phyloP scores from a whole-genome alignment of 2,113 vertebrate species.

The Microtus richardsoni region DNA sequence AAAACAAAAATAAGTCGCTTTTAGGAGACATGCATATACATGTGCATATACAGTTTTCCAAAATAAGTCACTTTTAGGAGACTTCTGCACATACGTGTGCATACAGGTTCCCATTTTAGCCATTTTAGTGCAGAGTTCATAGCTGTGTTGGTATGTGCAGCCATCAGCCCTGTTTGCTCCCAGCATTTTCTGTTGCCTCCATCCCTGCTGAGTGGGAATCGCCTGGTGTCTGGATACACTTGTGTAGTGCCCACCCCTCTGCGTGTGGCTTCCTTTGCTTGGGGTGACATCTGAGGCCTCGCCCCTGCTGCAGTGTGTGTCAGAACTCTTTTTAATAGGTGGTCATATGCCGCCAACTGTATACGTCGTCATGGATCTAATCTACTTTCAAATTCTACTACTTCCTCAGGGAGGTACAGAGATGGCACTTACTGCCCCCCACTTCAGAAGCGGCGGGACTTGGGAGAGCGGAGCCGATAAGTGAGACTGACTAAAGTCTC shows the following conservation, averaged over 20 bases:
- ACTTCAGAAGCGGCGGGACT: background rate
- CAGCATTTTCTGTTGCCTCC: background rate
- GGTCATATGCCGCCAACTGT: background rate
- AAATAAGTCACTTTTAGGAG: too few relatives aligned
- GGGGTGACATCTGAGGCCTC: background rate
- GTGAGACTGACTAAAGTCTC: background rate
- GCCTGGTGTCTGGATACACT: background rate
- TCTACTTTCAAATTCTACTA: background rate
- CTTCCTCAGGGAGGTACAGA: background rate
- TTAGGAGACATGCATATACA: too few relatives aligned
- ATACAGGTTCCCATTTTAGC: background rate
- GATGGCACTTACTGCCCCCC: background rate
- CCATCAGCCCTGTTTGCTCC: background rate
- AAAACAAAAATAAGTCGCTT: background rate
- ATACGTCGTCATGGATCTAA: background rate
- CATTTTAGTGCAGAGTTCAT: background rate
- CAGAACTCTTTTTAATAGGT: background rate
- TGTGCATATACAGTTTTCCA: background rate
- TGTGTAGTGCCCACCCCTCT: background rate
- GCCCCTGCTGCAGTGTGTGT: background rate
- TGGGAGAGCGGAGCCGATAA: background rate
- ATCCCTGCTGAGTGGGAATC: too few relatives aligned
- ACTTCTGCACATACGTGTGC: too few relatives aligned
- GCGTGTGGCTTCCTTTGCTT: background rate
- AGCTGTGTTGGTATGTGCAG: too few relatives aligned